A percentile compares a stretch with the other conserved stretches of the same genome.
phyloP scores from a whole-genome alignment of 2,888 invertebrate species.

The Smittia sp. region DNA sequence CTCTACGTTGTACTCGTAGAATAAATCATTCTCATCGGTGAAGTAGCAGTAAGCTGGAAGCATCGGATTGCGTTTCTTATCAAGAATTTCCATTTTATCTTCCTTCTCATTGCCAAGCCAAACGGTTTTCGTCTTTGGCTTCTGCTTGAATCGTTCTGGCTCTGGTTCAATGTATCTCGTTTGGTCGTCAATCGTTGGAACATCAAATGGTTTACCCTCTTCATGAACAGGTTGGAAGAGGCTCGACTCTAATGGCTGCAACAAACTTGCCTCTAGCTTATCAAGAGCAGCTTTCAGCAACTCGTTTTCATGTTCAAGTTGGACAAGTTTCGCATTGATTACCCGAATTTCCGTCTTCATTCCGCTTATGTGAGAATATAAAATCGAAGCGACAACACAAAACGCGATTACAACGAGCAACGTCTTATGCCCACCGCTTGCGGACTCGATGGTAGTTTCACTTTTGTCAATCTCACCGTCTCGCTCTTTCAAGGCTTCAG shows the following conservation, averaged over 20 bases:
- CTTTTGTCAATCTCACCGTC: not conserved
- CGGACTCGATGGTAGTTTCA: not conserved
- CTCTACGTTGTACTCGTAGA: constrained; percentile 31
- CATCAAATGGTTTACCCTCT: no score
- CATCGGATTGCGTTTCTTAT: constrained; percentile 14
- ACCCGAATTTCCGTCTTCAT: not conserved
- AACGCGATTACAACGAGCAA: not conserved
- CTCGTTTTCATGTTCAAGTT: not conserved
- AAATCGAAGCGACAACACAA: not conserved
- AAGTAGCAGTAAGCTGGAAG: constrained; percentile 27
- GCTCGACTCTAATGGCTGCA: not conserved
- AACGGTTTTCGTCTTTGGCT: constrained; percentile 26
- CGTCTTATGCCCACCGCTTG: not conserved
- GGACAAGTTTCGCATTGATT: not conserved
- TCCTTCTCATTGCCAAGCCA: constrained; percentile 28
- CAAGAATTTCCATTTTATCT: constrained; percentile 23
- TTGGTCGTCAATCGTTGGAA: no score
- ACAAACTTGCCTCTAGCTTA: not conserved
- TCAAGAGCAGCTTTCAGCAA: not conserved
- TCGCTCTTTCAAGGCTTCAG: not conserved
- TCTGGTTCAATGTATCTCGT: no score
- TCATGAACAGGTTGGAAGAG: no score
- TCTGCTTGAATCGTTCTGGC: no score
- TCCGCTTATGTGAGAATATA: not conserved
- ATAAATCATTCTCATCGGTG: constrained; percentile 20